Base-by-base conservation (phyloP, 2,888 invertebrate species). In the Hirtodrosophila confusa region DNA sequence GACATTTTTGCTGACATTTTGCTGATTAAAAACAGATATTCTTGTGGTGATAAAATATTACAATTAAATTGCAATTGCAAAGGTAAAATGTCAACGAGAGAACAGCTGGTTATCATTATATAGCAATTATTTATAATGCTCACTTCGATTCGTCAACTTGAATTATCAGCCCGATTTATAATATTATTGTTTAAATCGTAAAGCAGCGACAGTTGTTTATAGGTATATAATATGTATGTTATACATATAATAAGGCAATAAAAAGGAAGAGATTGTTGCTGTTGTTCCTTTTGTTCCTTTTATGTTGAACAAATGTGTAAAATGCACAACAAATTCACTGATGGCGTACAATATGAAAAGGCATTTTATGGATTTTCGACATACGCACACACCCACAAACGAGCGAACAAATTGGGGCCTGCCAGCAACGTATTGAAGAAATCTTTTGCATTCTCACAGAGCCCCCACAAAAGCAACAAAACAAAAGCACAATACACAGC, bases 291-390 rank as follows among this genome's bases (percentile, higher is more conserved):
- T 58, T 40, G 37, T 40, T 58, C 31, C 50, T 44, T 51, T 31
- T 48, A 39, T 67, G 43, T 33, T 35, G 53, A 63, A 43, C 43
- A 62, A 71, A 66, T 70, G 70, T 63, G 63, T 64, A 64, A 68
- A 74, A 62, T 68, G 55, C 45, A 50, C 35, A 63, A 54, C 57
- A 65, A 75, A 56, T 44, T 47, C 17, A 66, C 7, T 31, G 70
- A 35, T 40, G 53, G 29, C 17, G 33, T 3, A 27, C 47, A 41
- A 56, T 56, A 53, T 56, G 39, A 61, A 69, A 61, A 72, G 61
- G 55, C 62, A 67, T 80, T 77, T 80, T 86, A 86, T 72, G 77
- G 58, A 56, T 75, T 64, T 63, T 45, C 51, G 27, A 49, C 27
- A 44, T 23, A 58, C 53, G 36, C 40, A 40, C 44, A 47, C 23